Percentiles rank a stretch among this genome's conserved stretches.
phyloP scores from a whole-genome alignment of 2,797 vertebrate species.

The Chelidonichthys spinosus region DNA sequence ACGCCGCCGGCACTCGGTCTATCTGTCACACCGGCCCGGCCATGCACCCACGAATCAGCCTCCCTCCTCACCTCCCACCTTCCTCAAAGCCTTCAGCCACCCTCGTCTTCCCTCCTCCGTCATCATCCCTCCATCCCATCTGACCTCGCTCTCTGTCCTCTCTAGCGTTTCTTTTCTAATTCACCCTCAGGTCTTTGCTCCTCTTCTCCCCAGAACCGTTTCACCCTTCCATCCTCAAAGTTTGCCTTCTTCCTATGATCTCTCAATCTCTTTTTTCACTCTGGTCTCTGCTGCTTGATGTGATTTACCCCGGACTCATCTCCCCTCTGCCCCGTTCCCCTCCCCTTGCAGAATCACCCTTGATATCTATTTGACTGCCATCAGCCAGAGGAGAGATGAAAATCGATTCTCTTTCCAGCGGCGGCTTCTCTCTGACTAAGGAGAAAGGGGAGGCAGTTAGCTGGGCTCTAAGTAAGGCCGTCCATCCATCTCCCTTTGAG shows the following conservation, averaged over 20 bases:
- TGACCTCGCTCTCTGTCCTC: constrained; percentile 14
- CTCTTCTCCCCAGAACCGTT: constrained; percentile 54
- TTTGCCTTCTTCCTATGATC: constrained; percentile 63
- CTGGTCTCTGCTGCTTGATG: constrained; percentile 56
- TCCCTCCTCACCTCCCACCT: constrained; percentile 16
- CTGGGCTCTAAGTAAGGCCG: constrained; percentile 65
- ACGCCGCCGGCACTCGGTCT: constrained; percentile 54
- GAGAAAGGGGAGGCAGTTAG: constrained; percentile 72
- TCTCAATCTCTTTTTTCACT: constrained; percentile 66
- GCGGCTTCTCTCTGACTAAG: constrained; percentile 70
- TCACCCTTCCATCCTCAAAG: constrained; percentile 65
- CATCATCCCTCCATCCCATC: constrained; percentile 33
- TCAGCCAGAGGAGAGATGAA: constrained; percentile 76
- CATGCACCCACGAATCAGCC: constrained; percentile 36
- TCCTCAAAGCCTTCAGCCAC: constrained; percentile 35
- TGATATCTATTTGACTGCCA: constrained; percentile 77
- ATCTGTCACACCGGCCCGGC: constrained; percentile 63
- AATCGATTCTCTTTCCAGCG: constrained; percentile 81
- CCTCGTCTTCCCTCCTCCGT: constrained; percentile 21
- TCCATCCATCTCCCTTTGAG: constrained; percentile 79
- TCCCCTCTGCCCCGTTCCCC: constrained; percentile 37
- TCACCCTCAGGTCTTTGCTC: constrained; percentile 28
- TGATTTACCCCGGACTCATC: constrained; percentile 47
- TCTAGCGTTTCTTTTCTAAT: constrained; percentile 26
- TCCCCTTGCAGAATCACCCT: constrained; percentile 72